Evolutionary conservation across 2,888 invertebrate species (phyloP), one percentile per base, ranked within the genome.

Genomic region (Machimus atricapillus): DNA sequence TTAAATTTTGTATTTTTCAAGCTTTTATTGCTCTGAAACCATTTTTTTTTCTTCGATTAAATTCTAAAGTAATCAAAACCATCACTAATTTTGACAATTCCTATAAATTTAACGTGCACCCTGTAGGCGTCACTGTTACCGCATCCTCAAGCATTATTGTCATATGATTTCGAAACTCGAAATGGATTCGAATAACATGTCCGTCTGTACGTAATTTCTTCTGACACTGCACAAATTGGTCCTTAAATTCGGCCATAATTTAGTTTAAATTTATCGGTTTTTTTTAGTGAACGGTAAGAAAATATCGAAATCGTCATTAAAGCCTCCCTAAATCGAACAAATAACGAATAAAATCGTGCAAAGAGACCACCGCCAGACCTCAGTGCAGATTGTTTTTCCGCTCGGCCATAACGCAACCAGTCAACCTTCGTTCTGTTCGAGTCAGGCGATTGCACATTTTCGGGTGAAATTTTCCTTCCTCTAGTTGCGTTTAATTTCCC

Each of bases 141-240:
- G 1, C n/a, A 52, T 52, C 52, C n/a, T 52, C 52, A 52, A 19
- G 52, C 19, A 52, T 52, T n/a, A 12, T n/a, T 5, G 8, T 19
- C 52, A 52, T 52, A 52, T 52, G 52, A 52, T 52, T 19, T 52
- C 52, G 52, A 52, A 52, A n/a, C n/a, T 52, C 52, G 52, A n/a
- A 52, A 19, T 52, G 16, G n/a, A n/a, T 52, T 52, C 52, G 52
- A 52, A 52, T n/a, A 52, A 52, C 52, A 52, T 52, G 52, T 52
- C 52, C 52, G 52, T 5, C 77, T 34, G 77, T 37, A 27, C 77
- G 31, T 77, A 34, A 37, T 76, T 46, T 78, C 43, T 78, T 43
- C 78, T 78, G 78, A 78, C 78, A 78, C 19, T 78, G 78, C 78
- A 78, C 78, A 78, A 78, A 78, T 40, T 78, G 40, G 23, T 78